Conservation (phyloP, 2,888 invertebrate genomes). For the Acleris cristana region DNA sequence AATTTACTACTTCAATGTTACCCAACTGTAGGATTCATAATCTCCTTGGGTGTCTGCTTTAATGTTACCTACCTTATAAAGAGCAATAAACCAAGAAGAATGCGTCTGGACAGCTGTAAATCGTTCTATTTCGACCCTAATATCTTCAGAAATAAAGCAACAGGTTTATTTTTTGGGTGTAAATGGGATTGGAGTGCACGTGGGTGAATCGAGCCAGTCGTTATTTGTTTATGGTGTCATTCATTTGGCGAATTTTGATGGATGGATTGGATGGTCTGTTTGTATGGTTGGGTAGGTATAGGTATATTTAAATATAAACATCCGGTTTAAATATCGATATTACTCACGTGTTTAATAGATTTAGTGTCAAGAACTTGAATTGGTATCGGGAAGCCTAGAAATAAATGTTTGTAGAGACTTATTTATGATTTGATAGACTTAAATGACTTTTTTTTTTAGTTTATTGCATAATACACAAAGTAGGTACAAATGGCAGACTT, state of each 20-base stretch:
- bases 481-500: too few relatives aligned
- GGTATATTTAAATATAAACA: too few relatives aligned
- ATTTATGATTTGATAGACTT: too few relatives aligned
- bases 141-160: constrained; percentile 40
- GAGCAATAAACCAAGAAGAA: constrained; percentile 62
- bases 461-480: too few relatives aligned
- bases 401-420: too few relatives aligned
- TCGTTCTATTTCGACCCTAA: constrained; percentile 51
- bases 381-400: too few relatives aligned
- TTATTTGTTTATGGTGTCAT: constrained; percentile 75
- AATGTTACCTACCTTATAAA: constrained; percentile 61
- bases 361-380: too few relatives aligned
- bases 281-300: constrained; percentile 42
- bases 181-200: constrained; percentile 53
- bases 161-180: constrained; percentile 33
- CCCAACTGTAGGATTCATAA: constrained; percentile 67
- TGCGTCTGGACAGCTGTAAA: constrained; percentile 31
- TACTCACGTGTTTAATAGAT: too few relatives aligned
- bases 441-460: too few relatives aligned
- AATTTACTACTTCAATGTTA: constrained; percentile 61
- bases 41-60: constrained; percentile 82
- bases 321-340: too few relatives aligned
- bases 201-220: constrained; percentile 68
- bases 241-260: constrained; percentile 75
- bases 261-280: constrained; percentile 57